Conservation (phyloP, 1,140 invertebrate genomes). For the Scaptomyza pallida region DNA sequence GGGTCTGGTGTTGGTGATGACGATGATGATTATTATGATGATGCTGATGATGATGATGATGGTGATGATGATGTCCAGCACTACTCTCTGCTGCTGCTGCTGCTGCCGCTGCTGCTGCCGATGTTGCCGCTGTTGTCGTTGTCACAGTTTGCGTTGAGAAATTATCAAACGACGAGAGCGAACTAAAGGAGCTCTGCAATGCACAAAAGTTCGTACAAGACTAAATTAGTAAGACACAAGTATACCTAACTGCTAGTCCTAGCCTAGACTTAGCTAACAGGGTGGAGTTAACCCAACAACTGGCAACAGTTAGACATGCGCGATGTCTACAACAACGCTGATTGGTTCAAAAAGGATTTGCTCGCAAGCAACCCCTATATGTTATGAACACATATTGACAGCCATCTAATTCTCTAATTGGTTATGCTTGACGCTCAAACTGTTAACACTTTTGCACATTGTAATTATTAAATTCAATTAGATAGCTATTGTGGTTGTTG, state of each 20-base stretch:
- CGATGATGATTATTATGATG: conserved; percentile 41
- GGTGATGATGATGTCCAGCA: conserved; percentile 33
- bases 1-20: conserved; percentile 51
- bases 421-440: conserved; percentile 43
- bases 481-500: conserved; percentile 55
- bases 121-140: conserved; percentile 59
- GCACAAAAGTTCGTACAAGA: conserved; percentile 44
- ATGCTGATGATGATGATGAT: conserved; percentile 39
- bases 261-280: conserved; percentile 32
- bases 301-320: conserved; percentile 55
- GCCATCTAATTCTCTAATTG: conserved; percentile 57
- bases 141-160: conserved; percentile 74
- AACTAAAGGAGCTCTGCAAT: conserved; percentile 84
- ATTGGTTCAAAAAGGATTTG: conserved; percentile 47
- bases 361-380: conserved; percentile 65
- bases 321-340: conserved; percentile 23
- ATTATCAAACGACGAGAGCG: conserved; percentile 82
- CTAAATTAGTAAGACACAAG: conserved; percentile 50
- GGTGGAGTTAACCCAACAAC: conserved; percentile 53
- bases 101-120: conserved; percentile 33
- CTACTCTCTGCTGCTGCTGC: conserved; percentile 14
- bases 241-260: neutral
- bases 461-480: conserved; percentile 50
- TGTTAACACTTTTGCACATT: conserved; percentile 25
- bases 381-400: neutral